Base-by-base conservation (phyloP, 1,140 invertebrate genomes). In the Bombus impatiens region DNA sequence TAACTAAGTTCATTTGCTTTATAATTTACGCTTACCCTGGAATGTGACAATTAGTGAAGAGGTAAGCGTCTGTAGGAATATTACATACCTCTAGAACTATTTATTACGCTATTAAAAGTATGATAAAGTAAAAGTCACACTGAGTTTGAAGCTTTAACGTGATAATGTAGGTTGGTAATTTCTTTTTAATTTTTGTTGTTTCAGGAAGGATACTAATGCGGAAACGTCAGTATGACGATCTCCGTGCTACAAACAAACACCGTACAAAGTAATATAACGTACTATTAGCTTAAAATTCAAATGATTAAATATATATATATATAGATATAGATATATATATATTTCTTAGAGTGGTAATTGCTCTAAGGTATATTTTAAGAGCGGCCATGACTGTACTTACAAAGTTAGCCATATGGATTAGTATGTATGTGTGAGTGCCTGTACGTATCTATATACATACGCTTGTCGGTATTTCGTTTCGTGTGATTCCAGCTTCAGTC, bases 201-300 rank as follows among this genome's bases (percentile, higher is more conserved):
- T 75, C 93, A 96, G 96, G 94, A 96, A 96, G 94, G 96, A 96
- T 94, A 95, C 94, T 94, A 96, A 96, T 82, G 96, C 96, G 91
- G 96, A 96, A 95, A 96, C 96, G 88, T 95, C 96, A 84, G 96
- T 96, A 86, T 96, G 93, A 96, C 82, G 88, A 84, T 87, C 75
- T 86, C 89, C 88, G 91, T 91, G 68, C 76, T 78, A 88, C 89
- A 88, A 89, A 92, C 78, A 90, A 92, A 91, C 87, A 90, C 92
- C 94, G 95, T 95, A 95, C 95, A 95, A 95, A 95, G 90, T 94
- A 93, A 94, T 93, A 92, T 93, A 90, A 84, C 78, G 91, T 92
- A 93, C 86, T 92, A 93, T 93, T 95, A 92, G 88, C 86, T 92
- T 93, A 95, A 92, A 91, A 76, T 22, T 82, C 5, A 70, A 86